These are phyloP conservation scores for Diprion similis DNA, from an alignment of 1,140 invertebrate genomes.

Conservation along the genomic window DNA sequence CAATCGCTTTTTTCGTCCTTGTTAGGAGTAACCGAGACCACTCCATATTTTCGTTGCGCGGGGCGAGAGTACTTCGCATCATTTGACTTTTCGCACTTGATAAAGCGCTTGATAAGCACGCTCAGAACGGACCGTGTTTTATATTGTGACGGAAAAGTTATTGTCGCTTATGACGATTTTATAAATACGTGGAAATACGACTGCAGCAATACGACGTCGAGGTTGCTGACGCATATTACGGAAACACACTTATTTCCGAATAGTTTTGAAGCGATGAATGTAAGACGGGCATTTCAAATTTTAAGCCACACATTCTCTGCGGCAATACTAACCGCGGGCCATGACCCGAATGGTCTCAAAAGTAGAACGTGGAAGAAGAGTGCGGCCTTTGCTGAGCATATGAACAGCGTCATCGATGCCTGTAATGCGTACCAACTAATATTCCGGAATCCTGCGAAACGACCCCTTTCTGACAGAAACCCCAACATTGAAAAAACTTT, in stretches of 20 bases:
- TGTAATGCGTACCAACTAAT: slow-evolving; percentile 24
- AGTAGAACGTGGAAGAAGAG: slow-evolving; percentile 24
- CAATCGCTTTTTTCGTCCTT: slow-evolving; percentile 5
- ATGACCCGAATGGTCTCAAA: slow-evolving; percentile 13
- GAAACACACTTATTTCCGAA: slow-evolving; percentile 31
- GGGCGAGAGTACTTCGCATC: slow-evolving; percentile 12
- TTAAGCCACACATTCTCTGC: slow-evolving; percentile 21
- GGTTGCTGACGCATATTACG: slow-evolving; percentile 32
- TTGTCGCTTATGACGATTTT: slow-evolving; percentile 30
- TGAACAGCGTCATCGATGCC: slow-evolving; percentile 30
- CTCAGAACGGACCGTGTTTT: slow-evolving; percentile 24
- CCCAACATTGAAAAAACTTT: slow-evolving; percentile 25
- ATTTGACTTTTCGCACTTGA: slow-evolving; percentile 32
- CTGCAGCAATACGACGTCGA: slow-evolving; percentile 20
- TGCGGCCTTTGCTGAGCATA: slow-evolving; percentile 20
- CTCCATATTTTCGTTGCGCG: slow-evolving; percentile 11
- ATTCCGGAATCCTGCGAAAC: slow-evolving; percentile 19
- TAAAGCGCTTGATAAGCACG: slow-evolving; percentile 25
- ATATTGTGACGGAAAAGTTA: slow-evolving; percentile 23
- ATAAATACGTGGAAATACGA: slow-evolving; percentile 27
- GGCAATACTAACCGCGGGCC: slow-evolving; percentile 26
- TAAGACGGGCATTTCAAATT: slow-evolving; percentile 30
- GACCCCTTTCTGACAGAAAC: slow-evolving; percentile 24
- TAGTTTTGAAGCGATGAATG: slow-evolving; percentile 34
- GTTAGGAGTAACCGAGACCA: slow-evolving; percentile 12